Conservation (phyloP, 2,888 invertebrate species). For the Lumbricus terrestris region DNA sequence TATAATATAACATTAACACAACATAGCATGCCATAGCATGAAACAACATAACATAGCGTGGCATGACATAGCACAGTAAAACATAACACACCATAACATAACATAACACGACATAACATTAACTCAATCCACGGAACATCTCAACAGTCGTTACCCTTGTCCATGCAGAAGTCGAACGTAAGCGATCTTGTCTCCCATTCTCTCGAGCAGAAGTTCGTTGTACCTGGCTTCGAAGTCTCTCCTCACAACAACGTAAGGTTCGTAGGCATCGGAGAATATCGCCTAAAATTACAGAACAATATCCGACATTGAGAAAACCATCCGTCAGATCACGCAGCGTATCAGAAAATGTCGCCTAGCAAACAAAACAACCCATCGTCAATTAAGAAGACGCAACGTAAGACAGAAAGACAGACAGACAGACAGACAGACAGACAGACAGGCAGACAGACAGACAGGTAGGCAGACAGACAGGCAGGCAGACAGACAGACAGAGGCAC, state of each 20-base stretch:
- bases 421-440: too few species aligned
- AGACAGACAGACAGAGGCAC: too few species aligned
- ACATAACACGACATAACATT: neutral
- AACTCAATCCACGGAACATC: too few species aligned
- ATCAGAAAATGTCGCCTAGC: neutral
- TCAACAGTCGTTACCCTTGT: constrained; percentile 26
- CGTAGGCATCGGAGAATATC: constrained; percentile 32
- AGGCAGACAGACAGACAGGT: too few species aligned
- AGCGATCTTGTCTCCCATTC: constrained; percentile 39
- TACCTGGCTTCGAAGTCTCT: constrained; percentile 24
- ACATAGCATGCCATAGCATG: too few species aligned
- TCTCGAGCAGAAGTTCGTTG: constrained; percentile 34
- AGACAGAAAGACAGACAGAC: too few species aligned
- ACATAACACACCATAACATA: too few species aligned
- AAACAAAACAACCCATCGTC: neutral
- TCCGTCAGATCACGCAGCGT: neutral
- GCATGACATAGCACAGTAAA: too few species aligned
- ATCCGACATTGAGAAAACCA: neutral
- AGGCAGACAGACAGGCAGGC: too few species aligned
- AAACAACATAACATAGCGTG: too few species aligned
- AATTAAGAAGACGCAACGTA: neutral
- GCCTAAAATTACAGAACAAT: constrained; percentile 26
- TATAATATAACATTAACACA: too few species aligned
- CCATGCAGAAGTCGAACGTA: constrained; percentile 32
- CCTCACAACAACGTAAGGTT: constrained; percentile 35